phyloP scores from a whole-genome alignment of 2,888 invertebrate species.

The Bugulina stolonifera region DNA sequence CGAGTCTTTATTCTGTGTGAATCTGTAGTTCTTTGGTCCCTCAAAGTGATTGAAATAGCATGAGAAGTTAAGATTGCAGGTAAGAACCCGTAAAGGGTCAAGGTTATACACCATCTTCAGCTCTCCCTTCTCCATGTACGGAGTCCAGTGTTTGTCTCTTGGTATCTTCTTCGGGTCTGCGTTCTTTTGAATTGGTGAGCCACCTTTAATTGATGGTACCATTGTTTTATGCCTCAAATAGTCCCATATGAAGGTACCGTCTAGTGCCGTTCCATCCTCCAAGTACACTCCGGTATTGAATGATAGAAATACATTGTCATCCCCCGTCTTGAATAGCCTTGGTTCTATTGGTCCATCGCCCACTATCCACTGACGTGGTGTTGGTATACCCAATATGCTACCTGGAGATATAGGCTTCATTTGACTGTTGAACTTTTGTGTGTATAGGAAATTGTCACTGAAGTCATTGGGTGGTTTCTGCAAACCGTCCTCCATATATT shows the following conservation, averaged over 20 bases:
- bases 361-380: constrained; percentile 36
- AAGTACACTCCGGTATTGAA: constrained; percentile 36
- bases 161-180: constrained; percentile 32
- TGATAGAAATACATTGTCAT: constrained; percentile 31
- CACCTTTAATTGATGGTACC: constrained; percentile 34
- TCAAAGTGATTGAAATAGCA: constrained; percentile 27
- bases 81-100: constrained; percentile 35
- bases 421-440: constrained; percentile 33
- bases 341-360: constrained; percentile 37
- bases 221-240: constrained; percentile 31
- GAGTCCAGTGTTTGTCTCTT: constrained; percentile 37
- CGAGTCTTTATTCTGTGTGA: constrained; percentile 32
- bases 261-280: constrained; percentile 30
- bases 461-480: constrained; percentile 32
- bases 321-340: constrained; percentile 31
- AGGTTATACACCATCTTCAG: constrained; percentile 36
- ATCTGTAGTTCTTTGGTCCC: constrained; percentile 32
- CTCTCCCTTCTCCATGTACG: constrained; percentile 29
- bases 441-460: constrained; percentile 37
- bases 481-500: constrained; percentile 28
- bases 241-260: constrained; percentile 35
- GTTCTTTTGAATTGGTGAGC: constrained; percentile 33
- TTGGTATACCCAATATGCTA: constrained; percentile 34
- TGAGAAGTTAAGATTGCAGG: constrained; percentile 30
- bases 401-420: constrained; percentile 33